Evolutionary conservation across 2,113 vertebrate genomes (phyloP).

Genomic region (Nothobranchius furzeri): DNA sequence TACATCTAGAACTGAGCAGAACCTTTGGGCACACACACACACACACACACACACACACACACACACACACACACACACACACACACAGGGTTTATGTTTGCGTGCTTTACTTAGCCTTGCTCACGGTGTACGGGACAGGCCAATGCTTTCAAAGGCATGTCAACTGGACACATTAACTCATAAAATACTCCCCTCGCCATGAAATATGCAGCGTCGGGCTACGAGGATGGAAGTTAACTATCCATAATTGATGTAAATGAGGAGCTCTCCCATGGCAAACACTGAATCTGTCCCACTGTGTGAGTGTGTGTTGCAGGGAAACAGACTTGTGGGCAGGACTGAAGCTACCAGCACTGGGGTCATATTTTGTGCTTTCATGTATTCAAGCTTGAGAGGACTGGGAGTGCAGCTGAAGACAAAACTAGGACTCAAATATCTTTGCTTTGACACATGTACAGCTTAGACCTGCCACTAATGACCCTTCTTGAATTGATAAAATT

Average conservation of each 20-base stretch:
- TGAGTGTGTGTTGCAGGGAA: constrained; percentile 39
- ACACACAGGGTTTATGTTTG: constrained; percentile 47
- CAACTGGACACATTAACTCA: constrained; percentile 81
- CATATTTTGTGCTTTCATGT: constrained; percentile 54
- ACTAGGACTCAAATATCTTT: constrained; percentile 47
- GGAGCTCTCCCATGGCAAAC: constrained; percentile 75
- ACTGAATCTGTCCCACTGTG: constrained; percentile 53
- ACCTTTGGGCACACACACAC: neutral
- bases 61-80: constrained; percentile 37
- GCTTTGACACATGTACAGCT: constrained; percentile 53
- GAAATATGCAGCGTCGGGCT: constrained; percentile 77
- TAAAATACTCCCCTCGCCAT: constrained; percentile 77
- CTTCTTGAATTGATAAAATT: constrained; percentile 72
- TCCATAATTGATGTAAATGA: constrained; percentile 85
- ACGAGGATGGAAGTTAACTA: constrained; percentile 76
- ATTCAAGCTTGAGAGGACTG: constrained; percentile 34
- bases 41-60: neutral
- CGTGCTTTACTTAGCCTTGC: constrained; percentile 52
- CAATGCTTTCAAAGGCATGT: constrained; percentile 77
- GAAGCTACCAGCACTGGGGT: constrained; percentile 61
- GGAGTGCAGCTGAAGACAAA: constrained; percentile 35
- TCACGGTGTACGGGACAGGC: constrained; percentile 67
- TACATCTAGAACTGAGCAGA: neutral
- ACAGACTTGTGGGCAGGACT: constrained; percentile 59
- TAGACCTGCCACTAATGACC: constrained; percentile 67